Evolutionary conservation across 2,797 vertebrate species (phyloP), one percentile per base, ranked within the genome.

Genomic region (Syngnathus acus): DNA sequence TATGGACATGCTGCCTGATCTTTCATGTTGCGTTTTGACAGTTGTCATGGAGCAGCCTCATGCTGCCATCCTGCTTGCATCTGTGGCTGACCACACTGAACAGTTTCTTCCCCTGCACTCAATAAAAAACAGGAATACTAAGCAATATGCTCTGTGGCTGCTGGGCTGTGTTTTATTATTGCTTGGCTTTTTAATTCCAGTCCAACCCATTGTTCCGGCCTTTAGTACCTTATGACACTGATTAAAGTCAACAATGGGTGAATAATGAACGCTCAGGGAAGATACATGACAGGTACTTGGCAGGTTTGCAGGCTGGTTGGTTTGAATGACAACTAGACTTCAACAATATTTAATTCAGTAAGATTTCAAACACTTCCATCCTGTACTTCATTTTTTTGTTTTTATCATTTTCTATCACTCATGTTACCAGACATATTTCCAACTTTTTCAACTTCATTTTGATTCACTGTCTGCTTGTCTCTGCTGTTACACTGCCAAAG

Each of bases 51-150:
- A 76, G 70, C 68, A 66, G 71, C 69, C 70, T 70, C 65, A 53
- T n/a, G 66, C 72, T 78, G 73, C 72, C 77, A 66, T 75, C 73
- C 71, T 32, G 70, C 55, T 68, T 64, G 68, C 82, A 86, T 80
- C 81, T 87, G 80, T 80, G 84, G 82, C 74, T 78, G 82, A 79
- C 78, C 80, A 65, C 78, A 77, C 68, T 80, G 64, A 82, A 69
- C 70, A 72, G 66, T 62, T 82, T 74, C 68, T 82, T 74, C 68
- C 72, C 76, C 78, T 82, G 79, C 61, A 79, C 81, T 81, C 65
- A 85, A 78, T 78, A 77, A 83, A 82, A 77, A 72, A 76, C 74
- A 65, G 61, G 60, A 11, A 51, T 66, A 69, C 11, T 66, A 66
- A 65, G 23, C 60, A 42, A 69, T 53, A 42, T 60, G 54, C 40